These are phyloP conservation scores for Girardinus metallicus DNA, from an alignment of 2,797 vertebrate genomes.

Conservation along the genomic window DNA sequence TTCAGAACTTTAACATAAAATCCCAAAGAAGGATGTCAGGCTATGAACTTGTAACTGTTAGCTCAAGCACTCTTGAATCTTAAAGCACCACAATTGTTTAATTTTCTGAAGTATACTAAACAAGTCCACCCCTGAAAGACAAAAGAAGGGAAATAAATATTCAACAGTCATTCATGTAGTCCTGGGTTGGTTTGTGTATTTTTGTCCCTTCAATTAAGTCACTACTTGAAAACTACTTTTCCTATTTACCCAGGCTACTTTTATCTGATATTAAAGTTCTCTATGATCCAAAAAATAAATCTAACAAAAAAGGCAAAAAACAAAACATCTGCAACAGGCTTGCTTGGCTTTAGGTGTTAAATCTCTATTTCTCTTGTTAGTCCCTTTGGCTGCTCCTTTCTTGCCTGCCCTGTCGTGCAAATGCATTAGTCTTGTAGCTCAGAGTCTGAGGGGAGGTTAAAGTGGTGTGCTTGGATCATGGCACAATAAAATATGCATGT, in stretches of 20 bases:
- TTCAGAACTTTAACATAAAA: not conserved
- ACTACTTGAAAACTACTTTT: not conserved
- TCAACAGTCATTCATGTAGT: not conserved
- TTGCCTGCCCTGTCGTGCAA: constrained; percentile 56
- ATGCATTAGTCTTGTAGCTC: constrained; percentile 79
- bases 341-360: constrained; percentile 18
- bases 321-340: not conserved
- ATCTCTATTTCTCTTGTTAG: not conserved
- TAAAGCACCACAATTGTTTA: not conserved
- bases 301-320: not conserved
- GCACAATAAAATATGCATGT: constrained; percentile 67
- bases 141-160: not conserved
- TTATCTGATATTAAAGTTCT: not conserved
- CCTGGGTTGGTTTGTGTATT: not conserved
- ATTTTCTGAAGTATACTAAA: not conserved
- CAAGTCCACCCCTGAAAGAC: not conserved
- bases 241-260: not conserved
- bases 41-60: not conserved
- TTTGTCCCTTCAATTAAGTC: not conserved
- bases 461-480: constrained; percentile 50
- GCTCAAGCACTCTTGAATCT: not conserved
- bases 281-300: not conserved
- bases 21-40: not conserved
- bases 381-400: constrained; percentile 30
- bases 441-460: constrained; percentile 55